Evolutionary conservation across 1,140 invertebrate species (phyloP).

Genomic region (Drosophila sucinea): DNA sequence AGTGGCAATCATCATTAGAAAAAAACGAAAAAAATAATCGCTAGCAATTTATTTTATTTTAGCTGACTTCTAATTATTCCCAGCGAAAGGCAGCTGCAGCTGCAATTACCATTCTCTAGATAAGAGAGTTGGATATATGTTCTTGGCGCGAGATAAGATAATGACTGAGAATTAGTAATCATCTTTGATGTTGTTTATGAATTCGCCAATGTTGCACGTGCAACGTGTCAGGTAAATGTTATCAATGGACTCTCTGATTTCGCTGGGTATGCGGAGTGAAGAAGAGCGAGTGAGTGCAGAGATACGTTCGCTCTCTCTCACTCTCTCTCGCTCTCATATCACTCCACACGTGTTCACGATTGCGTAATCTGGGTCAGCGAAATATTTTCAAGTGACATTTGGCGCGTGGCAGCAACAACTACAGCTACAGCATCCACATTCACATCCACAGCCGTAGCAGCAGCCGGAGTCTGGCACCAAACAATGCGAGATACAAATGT

Average conservation of each 20-base stretch:
- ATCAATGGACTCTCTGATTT: conserved; percentile 26
- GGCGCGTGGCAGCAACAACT: conserved; percentile 25
- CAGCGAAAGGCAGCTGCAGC: conserved; percentile 16
- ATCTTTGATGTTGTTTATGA: conserved; percentile 39
- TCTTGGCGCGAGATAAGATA: conserved; percentile 21
- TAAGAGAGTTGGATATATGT: conserved; percentile 15
- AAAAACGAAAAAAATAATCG: conserved; percentile 39
- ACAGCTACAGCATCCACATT: conserved; percentile 44
- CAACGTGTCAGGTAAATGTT: conserved; percentile 22
- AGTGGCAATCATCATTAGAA: conserved; percentile 74
- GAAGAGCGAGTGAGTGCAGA: conserved; percentile 38
- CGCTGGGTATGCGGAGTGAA: conserved; percentile 9
- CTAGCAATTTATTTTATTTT: conserved; percentile 34
- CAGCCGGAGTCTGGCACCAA: conserved; percentile 25
- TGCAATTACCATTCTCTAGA: conserved; percentile 30
- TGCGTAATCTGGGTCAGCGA: conserved; percentile 76
- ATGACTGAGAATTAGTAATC: conserved; percentile 30
- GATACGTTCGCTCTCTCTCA: not conserved
- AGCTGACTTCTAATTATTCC: conserved; percentile 4
- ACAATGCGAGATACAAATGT: conserved; percentile 65
- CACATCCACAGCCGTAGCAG: not conserved
- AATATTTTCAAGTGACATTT: conserved; percentile 51
- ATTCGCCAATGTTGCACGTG: conserved; percentile 57
- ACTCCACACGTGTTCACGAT: conserved; percentile 31
- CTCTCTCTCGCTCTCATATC: conserved; percentile 2